Evolutionary conservation across 1,140 invertebrate species (phyloP).

Genomic region (Drosophila lacertosa): DNA sequence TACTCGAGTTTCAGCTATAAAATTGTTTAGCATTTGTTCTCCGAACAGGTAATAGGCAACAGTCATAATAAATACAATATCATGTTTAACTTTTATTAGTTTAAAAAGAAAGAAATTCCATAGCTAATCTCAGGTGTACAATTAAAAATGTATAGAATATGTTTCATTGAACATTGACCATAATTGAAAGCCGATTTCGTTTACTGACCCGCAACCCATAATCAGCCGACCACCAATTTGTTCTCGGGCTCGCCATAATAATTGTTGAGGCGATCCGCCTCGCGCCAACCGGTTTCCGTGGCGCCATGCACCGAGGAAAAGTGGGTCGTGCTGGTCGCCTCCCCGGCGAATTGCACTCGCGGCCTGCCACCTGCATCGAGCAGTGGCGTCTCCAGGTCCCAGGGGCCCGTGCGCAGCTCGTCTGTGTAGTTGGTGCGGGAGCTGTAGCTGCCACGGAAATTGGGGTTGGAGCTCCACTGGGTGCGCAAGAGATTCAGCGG

Average conservation of each 20-base stretch:
- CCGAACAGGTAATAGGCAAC: neutral
- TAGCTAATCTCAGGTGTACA: no score
- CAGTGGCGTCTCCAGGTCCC: constrained; percentile 86
- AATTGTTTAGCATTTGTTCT: no score
- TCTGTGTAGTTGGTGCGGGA: constrained; percentile 87
- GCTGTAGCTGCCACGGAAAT: constrained; percentile 89
- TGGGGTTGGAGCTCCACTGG: constrained; percentile 88
- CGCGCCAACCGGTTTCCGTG: constrained; percentile 90
- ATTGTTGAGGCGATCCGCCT: constrained; percentile 86
- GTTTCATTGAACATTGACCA: no score
- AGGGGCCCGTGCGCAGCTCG: constrained; percentile 84
- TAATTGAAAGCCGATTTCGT: no score
- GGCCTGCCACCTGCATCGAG: constrained; percentile 84
- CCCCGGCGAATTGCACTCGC: constrained; percentile 89
- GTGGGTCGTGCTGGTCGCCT: constrained; percentile 88
- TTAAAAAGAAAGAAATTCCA: no score
- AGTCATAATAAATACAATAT: neutral
- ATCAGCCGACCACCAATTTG: no score
- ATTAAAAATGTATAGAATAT: no score
- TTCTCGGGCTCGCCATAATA: constrained; percentile 49
- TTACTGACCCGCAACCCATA: no score
- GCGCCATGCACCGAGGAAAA: constrained; percentile 93
- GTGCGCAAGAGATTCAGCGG: constrained; percentile 74
- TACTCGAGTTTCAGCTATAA: no score
- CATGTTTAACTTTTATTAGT: no score